Percentiles rank a stretch among this genome's conserved stretches.
These are phyloP conservation scores for Sialis lutaria DNA, from an alignment of 2,888 invertebrate genomes.

Conservation along the genomic window DNA sequence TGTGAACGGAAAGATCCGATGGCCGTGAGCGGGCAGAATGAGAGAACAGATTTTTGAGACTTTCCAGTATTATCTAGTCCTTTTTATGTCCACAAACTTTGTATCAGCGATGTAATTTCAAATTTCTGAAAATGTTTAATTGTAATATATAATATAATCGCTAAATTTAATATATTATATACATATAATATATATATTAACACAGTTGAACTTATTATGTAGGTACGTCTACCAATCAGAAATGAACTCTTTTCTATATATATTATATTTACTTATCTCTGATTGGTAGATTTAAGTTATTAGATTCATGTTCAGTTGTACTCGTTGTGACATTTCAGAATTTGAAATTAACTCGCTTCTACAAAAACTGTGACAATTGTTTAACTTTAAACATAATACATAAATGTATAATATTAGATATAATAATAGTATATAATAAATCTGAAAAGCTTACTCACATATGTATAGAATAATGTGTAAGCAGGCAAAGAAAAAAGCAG, in stretches of 20 bases:
- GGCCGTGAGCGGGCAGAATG: too few species aligned
- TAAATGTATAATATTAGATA: constrained; percentile 3
- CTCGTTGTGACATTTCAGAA: too few species aligned
- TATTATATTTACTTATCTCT: too few species aligned
- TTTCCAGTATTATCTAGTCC: constrained; percentile 55
- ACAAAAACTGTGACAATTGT: constrained; percentile 1
- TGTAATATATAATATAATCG: too few species aligned
- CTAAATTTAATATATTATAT: too few species aligned
- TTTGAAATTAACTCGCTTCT: too few species aligned
- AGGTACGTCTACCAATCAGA: too few species aligned
- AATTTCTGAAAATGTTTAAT: not conserved
- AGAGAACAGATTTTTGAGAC: constrained; percentile 14
- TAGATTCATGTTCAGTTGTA: too few species aligned
- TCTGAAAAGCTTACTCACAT: not conserved
- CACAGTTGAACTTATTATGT: too few species aligned
- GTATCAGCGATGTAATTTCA: not conserved
- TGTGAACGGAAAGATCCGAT: not conserved
- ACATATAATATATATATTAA: too few species aligned
- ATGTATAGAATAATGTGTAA: not conserved
- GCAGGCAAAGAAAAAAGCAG: not conserved
- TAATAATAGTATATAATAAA: not conserved
- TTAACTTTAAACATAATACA: constrained; percentile 2
- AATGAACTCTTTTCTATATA: too few species aligned
- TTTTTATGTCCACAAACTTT: constrained; percentile 16
- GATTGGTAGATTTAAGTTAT: too few species aligned